Conservation (phyloP, 2,797 vertebrate genomes). For the Cynopterus sphinx region DNA sequence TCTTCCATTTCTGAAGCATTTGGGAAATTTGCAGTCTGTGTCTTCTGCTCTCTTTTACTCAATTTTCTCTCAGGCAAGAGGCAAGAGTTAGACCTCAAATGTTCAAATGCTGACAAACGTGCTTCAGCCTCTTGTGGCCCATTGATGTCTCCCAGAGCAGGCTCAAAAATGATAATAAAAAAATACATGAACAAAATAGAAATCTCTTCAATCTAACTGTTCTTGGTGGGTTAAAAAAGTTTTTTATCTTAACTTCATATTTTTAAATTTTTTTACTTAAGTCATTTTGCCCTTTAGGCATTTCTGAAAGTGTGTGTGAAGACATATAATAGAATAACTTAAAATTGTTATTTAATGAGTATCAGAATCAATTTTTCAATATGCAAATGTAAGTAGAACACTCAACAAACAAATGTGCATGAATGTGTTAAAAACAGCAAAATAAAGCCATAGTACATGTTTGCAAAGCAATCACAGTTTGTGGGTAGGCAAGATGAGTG, state of each 20-base stretch:
- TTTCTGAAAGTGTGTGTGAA: not conserved
- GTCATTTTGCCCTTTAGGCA: not conserved
- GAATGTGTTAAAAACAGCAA: not conserved
- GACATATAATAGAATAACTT: not conserved
- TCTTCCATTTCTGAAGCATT: not conserved
- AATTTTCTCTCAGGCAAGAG: not conserved
- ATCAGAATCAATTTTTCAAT: not conserved
- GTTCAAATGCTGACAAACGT: not conserved
- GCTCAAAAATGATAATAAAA: not conserved
- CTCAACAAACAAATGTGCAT: not conserved
- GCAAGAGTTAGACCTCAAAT: not conserved
- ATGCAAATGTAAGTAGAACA: not conserved
- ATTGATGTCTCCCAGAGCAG: too few species aligned
- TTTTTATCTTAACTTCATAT: not conserved
- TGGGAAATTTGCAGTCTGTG: not conserved
- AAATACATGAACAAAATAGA: not conserved
- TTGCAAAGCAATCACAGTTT: not conserved
- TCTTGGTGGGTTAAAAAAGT: not conserved
- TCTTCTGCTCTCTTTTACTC: not conserved
- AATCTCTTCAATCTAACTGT: not conserved
- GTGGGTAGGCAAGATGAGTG: not conserved
- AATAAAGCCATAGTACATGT: not conserved
- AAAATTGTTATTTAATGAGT: not conserved
- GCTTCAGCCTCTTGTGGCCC: fast-evolving
- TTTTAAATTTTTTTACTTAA: not conserved